A percentile compares a stretch with the other conserved stretches of the same genome.
Evolutionary conservation across 2,797 vertebrate species (phyloP).

Genomic region (Rhynchotus rufescens): DNA sequence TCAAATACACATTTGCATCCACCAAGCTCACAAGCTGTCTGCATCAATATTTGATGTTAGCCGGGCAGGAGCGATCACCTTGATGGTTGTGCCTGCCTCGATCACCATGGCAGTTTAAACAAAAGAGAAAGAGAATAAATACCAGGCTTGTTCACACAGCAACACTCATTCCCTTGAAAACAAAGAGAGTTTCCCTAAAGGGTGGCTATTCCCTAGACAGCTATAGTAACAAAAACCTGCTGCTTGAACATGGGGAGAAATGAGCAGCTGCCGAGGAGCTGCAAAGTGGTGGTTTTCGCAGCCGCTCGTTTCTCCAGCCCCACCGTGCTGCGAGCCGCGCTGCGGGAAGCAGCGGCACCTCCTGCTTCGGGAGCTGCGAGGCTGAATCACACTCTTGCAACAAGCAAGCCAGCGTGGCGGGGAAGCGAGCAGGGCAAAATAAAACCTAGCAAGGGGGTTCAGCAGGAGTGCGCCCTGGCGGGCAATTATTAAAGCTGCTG

Average conservation of each 20-base stretch:
- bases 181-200: background rate
- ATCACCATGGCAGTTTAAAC: background rate
- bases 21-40: background rate
- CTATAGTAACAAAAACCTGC: slow-evolving; percentile 5
- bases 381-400: slow-evolving; percentile 44
- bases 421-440: background rate
- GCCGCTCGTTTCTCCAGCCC: background rate
- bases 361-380: slow-evolving; percentile 33
- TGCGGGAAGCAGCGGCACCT: background rate
- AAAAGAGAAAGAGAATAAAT: slow-evolving; percentile 1
- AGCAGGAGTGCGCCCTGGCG: background rate
- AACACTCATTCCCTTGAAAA: background rate
- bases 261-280: slow-evolving; percentile 23
- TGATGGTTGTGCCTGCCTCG: background rate
- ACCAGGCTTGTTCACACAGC: background rate
- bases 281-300: background rate
- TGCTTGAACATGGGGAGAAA: background rate
- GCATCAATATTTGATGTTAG: slow-evolving; percentile 17
- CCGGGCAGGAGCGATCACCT: background rate
- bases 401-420: background rate
- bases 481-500: background rate
- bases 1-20: background rate
- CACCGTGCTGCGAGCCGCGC: too few species aligned
- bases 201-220: background rate
- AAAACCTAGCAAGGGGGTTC: background rate